A percentile compares a stretch with the other conserved stretches of the same genome.
These are phyloP conservation scores for Oryzias javanicus DNA, from an alignment of 2,113 vertebrate genomes.

Conservation along the genomic window DNA sequence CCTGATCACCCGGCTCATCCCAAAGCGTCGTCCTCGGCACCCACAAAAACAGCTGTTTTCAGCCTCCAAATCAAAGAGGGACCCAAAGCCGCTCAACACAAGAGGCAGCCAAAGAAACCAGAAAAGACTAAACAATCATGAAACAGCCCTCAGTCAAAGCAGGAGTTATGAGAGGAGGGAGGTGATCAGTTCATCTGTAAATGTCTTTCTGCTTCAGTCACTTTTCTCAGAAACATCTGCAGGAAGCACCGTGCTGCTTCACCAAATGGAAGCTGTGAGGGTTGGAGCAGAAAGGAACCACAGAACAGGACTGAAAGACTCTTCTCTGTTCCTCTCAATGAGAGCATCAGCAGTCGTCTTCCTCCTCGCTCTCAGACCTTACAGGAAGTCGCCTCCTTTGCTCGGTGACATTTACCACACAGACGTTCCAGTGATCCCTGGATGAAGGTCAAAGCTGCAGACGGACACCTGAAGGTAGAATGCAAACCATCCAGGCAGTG, in stretches of 20 bases:
- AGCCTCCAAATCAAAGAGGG: constrained; percentile 5
- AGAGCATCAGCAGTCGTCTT: not conserved
- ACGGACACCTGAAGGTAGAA: too few species aligned
- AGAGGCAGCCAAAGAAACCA: not conserved
- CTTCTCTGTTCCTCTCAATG: not conserved
- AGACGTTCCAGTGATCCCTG: not conserved
- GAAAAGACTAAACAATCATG: not conserved
- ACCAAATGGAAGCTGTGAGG: too few species aligned
- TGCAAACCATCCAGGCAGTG: too few species aligned
- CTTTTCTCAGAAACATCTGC: not conserved
- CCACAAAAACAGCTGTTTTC: not conserved
- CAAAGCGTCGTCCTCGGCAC: too few species aligned
- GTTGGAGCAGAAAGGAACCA: too few species aligned
- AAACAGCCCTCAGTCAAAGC: not conserved
- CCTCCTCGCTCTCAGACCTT: too few species aligned
- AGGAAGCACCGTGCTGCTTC: not conserved
- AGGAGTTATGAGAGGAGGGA: not conserved
- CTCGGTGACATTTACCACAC: constrained; percentile 7
- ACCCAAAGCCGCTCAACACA: not conserved
- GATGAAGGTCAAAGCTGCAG: not conserved
- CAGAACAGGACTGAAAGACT: too few species aligned
- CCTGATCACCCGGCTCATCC: too few species aligned
- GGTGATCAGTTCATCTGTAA: constrained; percentile 2
- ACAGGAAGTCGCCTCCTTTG: rapidly evolving
- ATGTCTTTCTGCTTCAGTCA: not conserved